A percentile compares a stretch with the other conserved stretches of the same genome.
Conservation (phyloP, 2,113 vertebrate species). For the Daboia siamensis region DNA sequence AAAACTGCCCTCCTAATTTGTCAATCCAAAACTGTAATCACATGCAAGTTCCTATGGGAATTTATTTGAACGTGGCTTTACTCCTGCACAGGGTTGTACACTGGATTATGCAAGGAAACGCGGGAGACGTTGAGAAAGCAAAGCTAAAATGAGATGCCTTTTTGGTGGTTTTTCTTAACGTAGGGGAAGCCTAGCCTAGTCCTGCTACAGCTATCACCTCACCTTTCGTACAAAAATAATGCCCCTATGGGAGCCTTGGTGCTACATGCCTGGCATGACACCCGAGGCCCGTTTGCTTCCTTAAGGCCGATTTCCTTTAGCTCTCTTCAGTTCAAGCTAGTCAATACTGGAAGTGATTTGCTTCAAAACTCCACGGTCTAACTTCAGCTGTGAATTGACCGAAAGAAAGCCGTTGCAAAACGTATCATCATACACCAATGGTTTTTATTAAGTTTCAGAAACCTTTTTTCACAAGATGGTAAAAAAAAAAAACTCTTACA, state of each 20-base stretch:
- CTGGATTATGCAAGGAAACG: not conserved
- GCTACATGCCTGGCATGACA: not conserved
- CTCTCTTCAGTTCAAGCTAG: not conserved
- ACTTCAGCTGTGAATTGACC: not conserved
- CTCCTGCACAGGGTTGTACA: not conserved
- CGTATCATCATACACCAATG: constrained; percentile 75
- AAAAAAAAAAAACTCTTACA: constrained; percentile 60
- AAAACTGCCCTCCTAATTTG: not conserved
- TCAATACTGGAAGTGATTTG: too few relatives aligned
- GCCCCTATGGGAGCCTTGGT: not conserved
- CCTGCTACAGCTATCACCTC: not conserved
- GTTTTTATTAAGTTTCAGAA: constrained; percentile 77
- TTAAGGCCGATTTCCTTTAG: not conserved
- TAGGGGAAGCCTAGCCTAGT: not conserved
- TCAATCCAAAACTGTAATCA: not conserved
- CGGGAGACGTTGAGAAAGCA: not conserved
- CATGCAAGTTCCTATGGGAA: not conserved
- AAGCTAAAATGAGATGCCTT: not conserved
- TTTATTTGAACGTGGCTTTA: not conserved
- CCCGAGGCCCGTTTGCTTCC: not conserved
- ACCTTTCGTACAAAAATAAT: not conserved
- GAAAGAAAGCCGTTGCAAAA: constrained; percentile 9
- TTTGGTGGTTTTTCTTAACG: not conserved
- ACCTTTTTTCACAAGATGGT: constrained; percentile 74
- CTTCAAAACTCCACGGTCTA: not conserved